These are phyloP conservation scores for Solen grandis DNA, from an alignment of 1,140 invertebrate species.

Conservation along the genomic window DNA sequence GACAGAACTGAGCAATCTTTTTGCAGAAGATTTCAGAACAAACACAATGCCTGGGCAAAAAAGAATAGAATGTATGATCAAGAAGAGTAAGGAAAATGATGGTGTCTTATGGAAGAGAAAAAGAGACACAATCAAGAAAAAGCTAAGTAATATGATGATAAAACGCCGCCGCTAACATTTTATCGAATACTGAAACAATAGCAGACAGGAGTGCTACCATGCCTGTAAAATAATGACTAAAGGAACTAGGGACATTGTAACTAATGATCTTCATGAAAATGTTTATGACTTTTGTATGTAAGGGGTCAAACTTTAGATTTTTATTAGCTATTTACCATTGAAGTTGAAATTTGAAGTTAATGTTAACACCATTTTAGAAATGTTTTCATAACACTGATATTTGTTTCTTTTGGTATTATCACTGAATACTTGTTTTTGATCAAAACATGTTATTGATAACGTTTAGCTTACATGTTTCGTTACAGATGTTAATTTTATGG, in stretches of 20 bases:
- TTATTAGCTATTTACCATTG: neutral
- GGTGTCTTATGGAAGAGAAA: conserved; percentile 8
- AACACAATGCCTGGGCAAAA: conserved; percentile 13
- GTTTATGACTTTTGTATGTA: conserved; percentile 9
- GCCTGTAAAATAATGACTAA: conserved; percentile 2
- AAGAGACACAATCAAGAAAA: conserved; percentile 17
- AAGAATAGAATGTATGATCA: conserved; percentile 1
- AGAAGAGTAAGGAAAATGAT: conserved; percentile 17
- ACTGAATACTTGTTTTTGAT: conserved; percentile 12
- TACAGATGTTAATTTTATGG: conserved; percentile 7
- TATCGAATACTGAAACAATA: conserved; percentile 13
- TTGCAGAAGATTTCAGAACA: conserved; percentile 27
- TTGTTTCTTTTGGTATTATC: too few species aligned
- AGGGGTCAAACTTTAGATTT: conserved; percentile 6
- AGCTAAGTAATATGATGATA: conserved; percentile 22
- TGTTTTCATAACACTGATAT: neutral
- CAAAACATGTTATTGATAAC: conserved; percentile 14
- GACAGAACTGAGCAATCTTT: conserved; percentile 12
- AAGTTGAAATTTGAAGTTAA: neutral
- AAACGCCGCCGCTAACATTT: conserved; percentile 10
- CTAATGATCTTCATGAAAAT: conserved; percentile 15
- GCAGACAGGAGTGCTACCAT: conserved; percentile 9
- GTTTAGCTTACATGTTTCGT: conserved; percentile 16
- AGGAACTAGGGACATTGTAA: conserved; percentile 4
- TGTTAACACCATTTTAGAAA: conserved; percentile 7